Conservation (phyloP, 2,797 vertebrate genomes). For the Mycteria americana region DNA sequence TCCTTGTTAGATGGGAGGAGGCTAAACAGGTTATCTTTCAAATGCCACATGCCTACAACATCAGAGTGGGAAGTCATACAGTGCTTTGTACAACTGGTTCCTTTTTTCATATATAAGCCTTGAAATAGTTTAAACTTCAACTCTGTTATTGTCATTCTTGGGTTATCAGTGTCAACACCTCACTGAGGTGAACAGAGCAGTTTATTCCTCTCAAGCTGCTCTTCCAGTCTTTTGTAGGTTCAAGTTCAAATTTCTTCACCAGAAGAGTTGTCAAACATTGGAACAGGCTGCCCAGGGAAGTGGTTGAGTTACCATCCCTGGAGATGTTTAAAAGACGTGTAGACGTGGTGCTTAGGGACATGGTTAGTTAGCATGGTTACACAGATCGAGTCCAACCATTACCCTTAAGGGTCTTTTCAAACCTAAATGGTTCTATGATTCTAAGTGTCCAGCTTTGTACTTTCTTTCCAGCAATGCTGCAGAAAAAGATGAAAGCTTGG, state of each 20-base stretch:
- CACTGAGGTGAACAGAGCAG: neutral
- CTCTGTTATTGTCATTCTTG: neutral
- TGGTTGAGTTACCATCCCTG: neutral
- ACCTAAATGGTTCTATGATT: neutral
- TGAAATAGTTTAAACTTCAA: neutral
- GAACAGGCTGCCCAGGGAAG: neutral
- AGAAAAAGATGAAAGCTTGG: neutral
- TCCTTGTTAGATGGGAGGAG: neutral
- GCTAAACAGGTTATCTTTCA: neutral
- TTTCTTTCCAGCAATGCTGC: neutral
- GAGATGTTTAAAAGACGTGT: neutral
- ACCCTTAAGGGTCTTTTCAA: neutral
- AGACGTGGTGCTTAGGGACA: neutral
- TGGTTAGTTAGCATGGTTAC: neutral
- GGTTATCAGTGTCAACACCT: neutral
- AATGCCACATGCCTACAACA: neutral
- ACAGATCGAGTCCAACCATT: fast-evolving
- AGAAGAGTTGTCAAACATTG: neutral
- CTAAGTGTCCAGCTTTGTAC: neutral
- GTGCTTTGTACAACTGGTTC: neutral
- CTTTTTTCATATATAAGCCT: neutral
- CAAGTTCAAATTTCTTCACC: neutral
- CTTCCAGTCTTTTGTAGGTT: neutral
- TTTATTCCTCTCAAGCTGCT: neutral
- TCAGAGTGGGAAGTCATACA: neutral